Base-by-base conservation (phyloP, 2,797 vertebrate species). In the Sebastes baramenuke region DNA sequence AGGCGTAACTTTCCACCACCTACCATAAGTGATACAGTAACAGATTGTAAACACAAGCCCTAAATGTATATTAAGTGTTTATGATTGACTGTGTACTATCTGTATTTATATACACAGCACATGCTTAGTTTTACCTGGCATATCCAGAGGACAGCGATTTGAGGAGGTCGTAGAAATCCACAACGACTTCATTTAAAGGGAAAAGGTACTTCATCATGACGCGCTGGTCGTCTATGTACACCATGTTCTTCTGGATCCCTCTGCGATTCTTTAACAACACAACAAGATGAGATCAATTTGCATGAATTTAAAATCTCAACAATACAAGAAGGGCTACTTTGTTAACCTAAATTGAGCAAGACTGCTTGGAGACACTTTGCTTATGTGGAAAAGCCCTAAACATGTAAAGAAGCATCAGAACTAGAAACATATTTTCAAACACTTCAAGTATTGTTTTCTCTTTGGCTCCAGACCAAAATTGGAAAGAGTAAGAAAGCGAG, bases 71-170 rank as follows among this genome's bases (percentile, higher is more conserved):
- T 12, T 25, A 22, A 4, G 3, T 65, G 16, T 38, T 25, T 18
- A 1, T 61, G 3, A 65, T 5, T 16, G 42, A 55, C 12, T 32
- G 27, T 9, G 10, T 7, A 34, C 16, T 8, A 3, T 24, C 9
- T 16, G 30, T 36, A 46, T 61, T 73, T 24, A 24, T 46, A 32
- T 18, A n/a, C 1, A 22, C 1, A 22, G 60, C 14, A 38, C 5
- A 3, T 38, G 20, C 8, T 42, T 18, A 22, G 29, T 54, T 77
- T 95, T 94, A 98, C 98, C 99, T 99, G 91, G 98, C 98, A 81
- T 99, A 99, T 92, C 98, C 99, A 70, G 98, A 99, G 30, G 98
- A 98, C 56, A 99, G 46, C 3, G 98, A 99, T 88, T 99, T 99
- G 16, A 99, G 96, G 56, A 95, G 92, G 86, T 99, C 98, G 24